Evolutionary conservation across 2,797 vertebrate species (phyloP).

Genomic region (Leptatherina wallacei): DNA sequence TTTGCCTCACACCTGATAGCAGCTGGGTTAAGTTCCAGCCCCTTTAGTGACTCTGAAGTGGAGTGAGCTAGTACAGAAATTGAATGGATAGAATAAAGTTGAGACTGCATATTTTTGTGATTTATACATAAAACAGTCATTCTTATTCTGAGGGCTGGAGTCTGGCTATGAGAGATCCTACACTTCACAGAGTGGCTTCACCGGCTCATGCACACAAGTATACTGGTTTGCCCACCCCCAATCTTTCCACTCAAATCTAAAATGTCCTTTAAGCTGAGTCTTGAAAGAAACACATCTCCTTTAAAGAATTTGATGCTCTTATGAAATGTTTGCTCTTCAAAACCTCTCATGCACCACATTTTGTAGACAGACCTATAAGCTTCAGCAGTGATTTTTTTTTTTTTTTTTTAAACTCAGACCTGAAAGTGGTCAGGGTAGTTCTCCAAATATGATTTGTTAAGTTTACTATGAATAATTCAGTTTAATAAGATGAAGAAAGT

Average conservation of each 20-base stretch:
- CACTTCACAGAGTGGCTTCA: not conserved
- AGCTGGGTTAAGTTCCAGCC: no score
- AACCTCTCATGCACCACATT: slow-evolving; percentile 8
- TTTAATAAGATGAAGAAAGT: no score
- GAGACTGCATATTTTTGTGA: no score
- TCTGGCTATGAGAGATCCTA: no score
- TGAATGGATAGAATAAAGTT: no score
- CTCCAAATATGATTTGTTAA: slow-evolving; percentile 9
- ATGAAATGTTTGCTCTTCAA: not conserved
- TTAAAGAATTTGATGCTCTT: not conserved
- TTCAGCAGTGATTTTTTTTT: slow-evolving; percentile 2
- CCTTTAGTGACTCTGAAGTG: no score
- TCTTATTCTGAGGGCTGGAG: no score
- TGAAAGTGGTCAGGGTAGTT: not conserved
- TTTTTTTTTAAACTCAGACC: slow-evolving; percentile 9
- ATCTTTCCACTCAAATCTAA: not conserved
- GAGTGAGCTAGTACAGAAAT: no score
- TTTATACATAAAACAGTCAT: no score
- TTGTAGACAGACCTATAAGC: slow-evolving; percentile 16
- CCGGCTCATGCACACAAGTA: slow-evolving; percentile 18
- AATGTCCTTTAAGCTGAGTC: slow-evolving; percentile 3
- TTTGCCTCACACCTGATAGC: no score
- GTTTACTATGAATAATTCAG: not conserved
- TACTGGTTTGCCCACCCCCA: not conserved
- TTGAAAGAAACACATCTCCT: not conserved